These are phyloP conservation scores for Fregetta grallaria DNA, from an alignment of 2,113 vertebrate genomes.

Conservation along the genomic window DNA sequence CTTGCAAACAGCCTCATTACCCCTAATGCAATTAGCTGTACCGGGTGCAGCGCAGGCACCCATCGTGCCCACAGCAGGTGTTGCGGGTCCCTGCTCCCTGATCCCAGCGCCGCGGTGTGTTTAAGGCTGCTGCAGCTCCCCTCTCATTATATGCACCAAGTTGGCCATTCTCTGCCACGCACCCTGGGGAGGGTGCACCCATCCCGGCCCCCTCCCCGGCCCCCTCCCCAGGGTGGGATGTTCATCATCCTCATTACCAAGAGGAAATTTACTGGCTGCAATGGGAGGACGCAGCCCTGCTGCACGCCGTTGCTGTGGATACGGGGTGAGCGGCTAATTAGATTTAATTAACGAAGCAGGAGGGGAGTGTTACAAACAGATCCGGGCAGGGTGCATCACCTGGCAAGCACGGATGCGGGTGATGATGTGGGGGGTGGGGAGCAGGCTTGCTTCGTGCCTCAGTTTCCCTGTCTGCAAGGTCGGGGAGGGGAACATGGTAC, in stretches of 20 bases:
- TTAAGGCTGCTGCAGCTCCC: background rate
- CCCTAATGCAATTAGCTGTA: background rate
- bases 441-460: background rate
- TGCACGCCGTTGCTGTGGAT: constrained; percentile 53
- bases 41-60: background rate
- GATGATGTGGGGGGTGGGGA: background rate
- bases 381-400: background rate
- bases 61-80: accelerated
- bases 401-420: background rate
- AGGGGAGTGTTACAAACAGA: background rate
- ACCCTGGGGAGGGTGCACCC: background rate
- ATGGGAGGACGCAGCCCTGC: background rate
- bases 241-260: background rate
- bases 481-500: too few species aligned
- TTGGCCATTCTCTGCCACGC: background rate
- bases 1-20: background rate
- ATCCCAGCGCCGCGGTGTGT: background rate
- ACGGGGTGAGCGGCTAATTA: constrained; percentile 48
- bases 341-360: constrained; percentile 52
- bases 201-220: too few species aligned
- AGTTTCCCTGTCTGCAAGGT: background rate
- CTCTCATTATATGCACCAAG: background rate
- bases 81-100: background rate
- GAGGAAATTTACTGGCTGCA: constrained; percentile 35
- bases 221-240: background rate